A percentile compares a stretch with the other conserved stretches of the same genome.
Evolutionary conservation across 2,113 vertebrate species (phyloP).

Genomic region (Raja brachyura): DNA sequence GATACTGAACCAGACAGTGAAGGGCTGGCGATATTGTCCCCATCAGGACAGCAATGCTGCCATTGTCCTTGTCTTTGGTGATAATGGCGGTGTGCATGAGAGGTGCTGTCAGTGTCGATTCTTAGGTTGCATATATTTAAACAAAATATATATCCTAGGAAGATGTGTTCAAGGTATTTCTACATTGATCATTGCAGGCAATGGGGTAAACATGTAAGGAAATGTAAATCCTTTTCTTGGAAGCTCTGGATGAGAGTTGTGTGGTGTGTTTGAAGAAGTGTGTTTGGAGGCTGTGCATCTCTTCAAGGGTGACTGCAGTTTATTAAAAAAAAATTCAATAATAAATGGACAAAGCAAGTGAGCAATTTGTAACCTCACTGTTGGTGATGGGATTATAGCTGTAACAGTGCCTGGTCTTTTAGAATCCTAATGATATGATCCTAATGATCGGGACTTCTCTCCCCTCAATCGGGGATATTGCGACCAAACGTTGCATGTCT

Average conservation of each 20-base stretch:
- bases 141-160: neutral
- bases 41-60: neutral
- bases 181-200: neutral
- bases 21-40: neutral
- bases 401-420: neutral
- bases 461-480: no score
- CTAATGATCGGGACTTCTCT: no score
- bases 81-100: neutral
- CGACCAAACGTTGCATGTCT: no score
- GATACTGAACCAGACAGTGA: neutral
- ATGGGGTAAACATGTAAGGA: neutral
- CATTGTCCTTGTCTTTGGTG: neutral
- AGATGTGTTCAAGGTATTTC: neutral
- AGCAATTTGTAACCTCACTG: neutral
- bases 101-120: neutral
- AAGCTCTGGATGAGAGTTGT: neutral
- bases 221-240: neutral
- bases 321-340: neutral
- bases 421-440: neutral
- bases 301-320: neutral
- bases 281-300: neutral
- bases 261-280: neutral
- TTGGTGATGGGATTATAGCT: neutral
- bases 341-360: neutral
- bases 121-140: neutral